phyloP scores from a whole-genome alignment of 2,113 vertebrate species.

The Strigops habroptila region DNA sequence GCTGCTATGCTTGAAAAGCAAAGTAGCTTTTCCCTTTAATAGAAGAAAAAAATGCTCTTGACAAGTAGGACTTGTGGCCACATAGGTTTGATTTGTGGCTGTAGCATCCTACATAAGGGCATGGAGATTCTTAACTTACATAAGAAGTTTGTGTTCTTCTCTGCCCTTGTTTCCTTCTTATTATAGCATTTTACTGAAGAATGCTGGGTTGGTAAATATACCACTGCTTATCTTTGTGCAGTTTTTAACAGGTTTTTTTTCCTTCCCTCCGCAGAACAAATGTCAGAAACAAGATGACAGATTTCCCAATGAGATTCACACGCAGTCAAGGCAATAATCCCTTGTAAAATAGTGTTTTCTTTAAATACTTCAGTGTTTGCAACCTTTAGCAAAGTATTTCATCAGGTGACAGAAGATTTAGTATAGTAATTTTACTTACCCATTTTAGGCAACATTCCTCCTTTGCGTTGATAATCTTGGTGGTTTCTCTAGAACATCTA shows the following conservation, averaged over 20 bases:
- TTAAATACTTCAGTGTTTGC: background rate
- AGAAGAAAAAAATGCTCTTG: background rate
- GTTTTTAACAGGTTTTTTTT: background rate
- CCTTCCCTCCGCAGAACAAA: background rate
- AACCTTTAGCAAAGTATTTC: background rate
- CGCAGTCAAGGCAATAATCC: background rate
- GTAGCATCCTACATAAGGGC: background rate
- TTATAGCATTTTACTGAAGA: background rate
- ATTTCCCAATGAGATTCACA: conserved; percentile 11
- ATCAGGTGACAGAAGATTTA: background rate
- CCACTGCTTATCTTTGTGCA: background rate
- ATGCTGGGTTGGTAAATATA: background rate
- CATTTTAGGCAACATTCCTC: background rate
- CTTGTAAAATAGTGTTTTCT: background rate
- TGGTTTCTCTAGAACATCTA: background rate
- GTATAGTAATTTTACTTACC: background rate
- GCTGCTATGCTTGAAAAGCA: background rate
- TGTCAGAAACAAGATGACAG: background rate
- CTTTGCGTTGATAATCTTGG: background rate
- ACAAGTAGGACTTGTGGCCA: background rate
- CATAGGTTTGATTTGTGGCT: background rate
- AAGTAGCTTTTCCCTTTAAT: background rate
- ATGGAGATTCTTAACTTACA: background rate
- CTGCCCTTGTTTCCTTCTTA: background rate
- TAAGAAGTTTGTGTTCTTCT: background rate